These are phyloP conservation scores for Sarcophaga carnaria DNA, from an alignment of 2,888 invertebrate genomes.

Conservation along the genomic window DNA sequence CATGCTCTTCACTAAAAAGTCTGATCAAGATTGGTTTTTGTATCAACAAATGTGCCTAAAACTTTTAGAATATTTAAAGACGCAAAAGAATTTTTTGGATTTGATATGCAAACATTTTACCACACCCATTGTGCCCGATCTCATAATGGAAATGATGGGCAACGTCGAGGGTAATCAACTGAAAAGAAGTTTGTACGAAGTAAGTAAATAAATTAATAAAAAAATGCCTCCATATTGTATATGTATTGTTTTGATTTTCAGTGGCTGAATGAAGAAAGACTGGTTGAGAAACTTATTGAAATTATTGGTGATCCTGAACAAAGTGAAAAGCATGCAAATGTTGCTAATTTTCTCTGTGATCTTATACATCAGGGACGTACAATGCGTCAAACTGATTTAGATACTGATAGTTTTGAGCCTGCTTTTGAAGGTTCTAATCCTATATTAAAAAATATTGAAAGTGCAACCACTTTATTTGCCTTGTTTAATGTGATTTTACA, in stretches of 20 bases:
- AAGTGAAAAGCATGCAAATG: constrained; percentile 91
- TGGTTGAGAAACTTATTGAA: constrained; percentile 90
- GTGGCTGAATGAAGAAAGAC: constrained; percentile 95
- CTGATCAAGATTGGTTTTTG: constrained; percentile 96
- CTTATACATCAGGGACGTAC: constrained; percentile 87
- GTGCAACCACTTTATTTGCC: constrained; percentile 85
- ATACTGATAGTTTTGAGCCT: constrained; percentile 82
- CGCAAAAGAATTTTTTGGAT: constrained; percentile 92
- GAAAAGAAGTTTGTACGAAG: constrained; percentile 87
- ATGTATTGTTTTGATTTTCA: constrained; percentile 78
- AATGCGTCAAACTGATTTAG: constrained; percentile 84
- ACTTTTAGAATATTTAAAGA: constrained; percentile 95
- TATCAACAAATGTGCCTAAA: constrained; percentile 95
- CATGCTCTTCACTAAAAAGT: constrained; percentile 92
- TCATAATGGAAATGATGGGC: constrained; percentile 92
- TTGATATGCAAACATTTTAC: constrained; percentile 94
- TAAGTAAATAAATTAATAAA: constrained; percentile 79
- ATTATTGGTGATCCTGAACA: constrained; percentile 86
- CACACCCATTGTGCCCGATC: constrained; percentile 97
- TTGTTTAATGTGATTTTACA: constrained; percentile 90
- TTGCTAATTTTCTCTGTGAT: constrained; percentile 93
- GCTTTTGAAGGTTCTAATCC: constrained; percentile 84
- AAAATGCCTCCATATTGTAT: neutral
- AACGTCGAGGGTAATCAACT: constrained; percentile 90
- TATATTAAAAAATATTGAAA: constrained; percentile 88